Conservation (phyloP, 2,888 invertebrate species). For the Microctonus hyperodae region DNA sequence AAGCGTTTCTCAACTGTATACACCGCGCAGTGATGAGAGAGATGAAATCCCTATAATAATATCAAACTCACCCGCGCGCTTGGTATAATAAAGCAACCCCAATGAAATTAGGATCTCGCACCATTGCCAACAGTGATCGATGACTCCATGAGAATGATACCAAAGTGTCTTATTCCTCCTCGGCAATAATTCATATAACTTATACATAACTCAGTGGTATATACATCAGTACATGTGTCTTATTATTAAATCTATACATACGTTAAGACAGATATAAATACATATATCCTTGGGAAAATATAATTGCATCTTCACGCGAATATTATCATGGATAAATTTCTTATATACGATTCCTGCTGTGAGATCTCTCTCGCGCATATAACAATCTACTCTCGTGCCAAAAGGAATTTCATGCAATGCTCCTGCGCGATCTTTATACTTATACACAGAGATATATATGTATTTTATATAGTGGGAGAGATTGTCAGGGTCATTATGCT, state of each 20-base stretch:
- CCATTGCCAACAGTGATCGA: background rate
- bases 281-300: background rate
- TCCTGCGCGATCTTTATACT: conserved; percentile 17
- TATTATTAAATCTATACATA: background rate
- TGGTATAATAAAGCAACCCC: background rate
- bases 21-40: background rate
- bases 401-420: conserved; percentile 29
- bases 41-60: background rate
- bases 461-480: conserved; percentile 38
- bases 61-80: background rate
- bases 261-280: background rate
- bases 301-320: conserved; percentile 17
- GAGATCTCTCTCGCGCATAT: conserved; percentile 29
- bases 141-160: background rate
- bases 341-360: conserved; percentile 15
- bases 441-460: background rate
- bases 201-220: background rate
- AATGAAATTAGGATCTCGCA: conserved; percentile 1
- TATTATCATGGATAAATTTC: conserved; percentile 9
- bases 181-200: background rate
- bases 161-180: background rate
- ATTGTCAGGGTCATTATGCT: conserved; percentile 48
- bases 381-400: conserved; percentile 24
- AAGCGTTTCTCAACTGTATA: conserved; percentile 37
- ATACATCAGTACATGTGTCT: background rate